Percentiles rank a stretch among this genome's conserved stretches.
phyloP scores from a whole-genome alignment of 2,113 vertebrate species.

The Podarcis muralis region DNA sequence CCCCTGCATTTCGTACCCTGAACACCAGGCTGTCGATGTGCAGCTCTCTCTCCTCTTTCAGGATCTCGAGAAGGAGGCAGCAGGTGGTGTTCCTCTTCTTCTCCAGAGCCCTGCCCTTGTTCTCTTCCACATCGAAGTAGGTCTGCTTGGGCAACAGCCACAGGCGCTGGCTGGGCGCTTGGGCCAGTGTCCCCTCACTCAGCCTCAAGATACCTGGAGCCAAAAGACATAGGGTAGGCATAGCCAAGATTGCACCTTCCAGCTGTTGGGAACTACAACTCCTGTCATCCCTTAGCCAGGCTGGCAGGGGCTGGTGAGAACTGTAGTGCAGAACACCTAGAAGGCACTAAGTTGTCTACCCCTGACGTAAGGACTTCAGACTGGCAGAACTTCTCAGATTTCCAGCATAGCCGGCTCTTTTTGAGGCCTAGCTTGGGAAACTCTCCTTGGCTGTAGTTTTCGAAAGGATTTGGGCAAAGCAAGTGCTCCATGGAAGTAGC shows the following conservation, averaged over 20 bases:
- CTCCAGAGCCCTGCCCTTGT: slow-evolving; percentile 81
- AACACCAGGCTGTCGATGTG: slow-evolving; percentile 93
- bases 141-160: slow-evolving; percentile 83
- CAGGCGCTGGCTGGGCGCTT: slow-evolving; percentile 43
- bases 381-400: neutral
- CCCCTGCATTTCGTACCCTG: slow-evolving; percentile 74
- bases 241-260: no score
- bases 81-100: slow-evolving; percentile 87
- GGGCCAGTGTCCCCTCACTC: slow-evolving; percentile 62
- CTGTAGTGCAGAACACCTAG: no score
- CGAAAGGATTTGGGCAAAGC: neutral
- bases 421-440: neutral
- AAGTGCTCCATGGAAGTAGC: neutral
- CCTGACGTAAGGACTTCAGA: neutral
- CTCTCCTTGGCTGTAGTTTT: neutral
- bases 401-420: neutral
- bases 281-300: no score
- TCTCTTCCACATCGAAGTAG: slow-evolving; percentile 83
- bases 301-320: no score
- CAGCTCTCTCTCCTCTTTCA: slow-evolving; percentile 91
- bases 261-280: no score
- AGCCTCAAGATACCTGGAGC: slow-evolving; percentile 80
- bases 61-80: slow-evolving; percentile 86
- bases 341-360: no score
- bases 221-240: neutral